A percentile compares a stretch with the other conserved stretches of the same genome.
Conservation (phyloP, 2,888 invertebrate species). For the Drosophila emarginata region DNA sequence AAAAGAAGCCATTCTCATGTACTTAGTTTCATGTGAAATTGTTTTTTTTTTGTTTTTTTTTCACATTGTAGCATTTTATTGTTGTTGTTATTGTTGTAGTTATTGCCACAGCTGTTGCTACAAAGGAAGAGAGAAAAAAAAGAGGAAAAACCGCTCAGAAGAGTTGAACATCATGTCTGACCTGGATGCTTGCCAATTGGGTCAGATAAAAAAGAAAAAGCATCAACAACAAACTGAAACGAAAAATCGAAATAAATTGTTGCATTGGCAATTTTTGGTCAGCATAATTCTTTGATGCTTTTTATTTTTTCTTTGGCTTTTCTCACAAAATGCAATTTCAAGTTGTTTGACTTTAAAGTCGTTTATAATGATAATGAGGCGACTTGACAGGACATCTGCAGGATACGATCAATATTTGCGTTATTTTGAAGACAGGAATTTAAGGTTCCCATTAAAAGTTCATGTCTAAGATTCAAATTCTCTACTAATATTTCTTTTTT, state of each 20-base stretch:
- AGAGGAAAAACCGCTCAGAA: background rate
- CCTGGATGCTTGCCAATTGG: constrained; percentile 73
- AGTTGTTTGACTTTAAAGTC: background rate
- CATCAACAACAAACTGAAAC: constrained; percentile 36
- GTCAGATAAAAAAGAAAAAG: constrained; percentile 46
- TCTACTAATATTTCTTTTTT: no score
- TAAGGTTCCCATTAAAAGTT: no score
- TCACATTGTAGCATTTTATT: constrained; percentile 38
- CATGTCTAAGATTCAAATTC: no score
- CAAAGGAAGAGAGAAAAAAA: constrained; percentile 8
- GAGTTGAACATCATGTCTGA: constrained; percentile 47
- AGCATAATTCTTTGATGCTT: background rate
- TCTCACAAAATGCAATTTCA: background rate
- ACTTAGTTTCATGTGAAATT: constrained; percentile 35
- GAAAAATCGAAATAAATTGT: constrained; percentile 50
- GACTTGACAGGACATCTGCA: no score
- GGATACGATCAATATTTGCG: no score
- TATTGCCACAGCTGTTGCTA: constrained; percentile 27
- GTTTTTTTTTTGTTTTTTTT: constrained; percentile 18
- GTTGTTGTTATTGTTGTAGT: constrained; percentile 23
- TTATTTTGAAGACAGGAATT: no score
- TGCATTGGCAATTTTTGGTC: constrained; percentile 20
- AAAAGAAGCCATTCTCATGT: constrained; percentile 26
- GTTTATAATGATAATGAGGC: constrained; percentile 1
- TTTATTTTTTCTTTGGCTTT: constrained; percentile 1